Percentiles rank a stretch among this genome's conserved stretches.
These are phyloP conservation scores for Trachythela sp. DNA, from an alignment of 64 coral and sea anemone genomes.

Conservation along the genomic window DNA sequence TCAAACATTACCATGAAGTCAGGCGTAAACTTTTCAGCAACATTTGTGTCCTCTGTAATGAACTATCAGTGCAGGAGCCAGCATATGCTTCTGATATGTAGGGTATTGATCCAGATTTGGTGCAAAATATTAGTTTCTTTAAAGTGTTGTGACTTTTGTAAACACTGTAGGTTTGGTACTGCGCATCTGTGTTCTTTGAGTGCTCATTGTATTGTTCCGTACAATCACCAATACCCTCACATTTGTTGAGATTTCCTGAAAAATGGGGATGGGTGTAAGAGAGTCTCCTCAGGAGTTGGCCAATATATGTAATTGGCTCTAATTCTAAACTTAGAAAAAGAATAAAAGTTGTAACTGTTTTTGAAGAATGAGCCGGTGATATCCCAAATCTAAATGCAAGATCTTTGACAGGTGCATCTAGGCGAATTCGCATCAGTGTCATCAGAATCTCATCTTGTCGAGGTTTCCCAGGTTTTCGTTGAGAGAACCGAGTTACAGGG, in stretches of 20 bases:
- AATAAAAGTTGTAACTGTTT: background rate
- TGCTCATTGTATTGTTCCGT: background rate
- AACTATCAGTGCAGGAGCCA: conserved; percentile 6
- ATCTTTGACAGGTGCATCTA: background rate
- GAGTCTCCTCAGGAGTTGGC: conserved; percentile 2
- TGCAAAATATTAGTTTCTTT: conserved; percentile 9
- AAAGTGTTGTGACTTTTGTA: conserved; percentile 1
- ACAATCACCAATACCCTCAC: background rate
- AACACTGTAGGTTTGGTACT: background rate
- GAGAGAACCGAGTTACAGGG: too few species aligned
- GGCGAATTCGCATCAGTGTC: conserved; percentile 24
- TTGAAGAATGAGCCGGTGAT: background rate
- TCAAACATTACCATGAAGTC: conserved; percentile 5
- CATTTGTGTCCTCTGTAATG: background rate
- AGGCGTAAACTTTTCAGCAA: background rate
- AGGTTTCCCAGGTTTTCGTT: background rate
- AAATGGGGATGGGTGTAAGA: conserved; percentile 1
- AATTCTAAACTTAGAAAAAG: conserved; percentile 4
- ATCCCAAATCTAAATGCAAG: background rate
- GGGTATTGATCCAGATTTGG: background rate
- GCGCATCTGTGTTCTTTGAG: background rate
- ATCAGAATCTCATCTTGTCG: conserved; percentile 7
- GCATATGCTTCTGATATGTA: background rate
- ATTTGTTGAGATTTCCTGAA: background rate
- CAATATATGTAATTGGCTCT: background rate